Evolutionary conservation across 2,113 vertebrate genomes (phyloP).

Genomic region (Protobothrops mucrosquamatus): DNA sequence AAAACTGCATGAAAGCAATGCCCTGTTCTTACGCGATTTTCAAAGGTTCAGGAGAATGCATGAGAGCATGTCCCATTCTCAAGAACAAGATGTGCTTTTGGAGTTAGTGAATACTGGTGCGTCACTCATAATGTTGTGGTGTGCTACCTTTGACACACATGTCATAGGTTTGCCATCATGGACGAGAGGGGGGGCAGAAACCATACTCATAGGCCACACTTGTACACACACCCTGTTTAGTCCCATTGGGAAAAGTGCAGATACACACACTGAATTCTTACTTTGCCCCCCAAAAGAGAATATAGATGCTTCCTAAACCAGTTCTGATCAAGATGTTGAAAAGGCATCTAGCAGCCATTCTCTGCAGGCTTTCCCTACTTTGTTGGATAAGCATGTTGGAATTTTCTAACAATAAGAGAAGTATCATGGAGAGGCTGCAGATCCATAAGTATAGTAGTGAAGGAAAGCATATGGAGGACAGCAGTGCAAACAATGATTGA

Average conservation of each 20-base stretch:
- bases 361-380: neutral
- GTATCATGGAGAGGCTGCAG: neutral
- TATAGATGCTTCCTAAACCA: neutral
- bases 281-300: neutral
- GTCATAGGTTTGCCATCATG: neutral
- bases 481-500: neutral
- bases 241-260: neutral
- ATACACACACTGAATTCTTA: neutral
- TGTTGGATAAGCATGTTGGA: neutral
- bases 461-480: neutral
- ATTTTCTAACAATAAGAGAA: neutral
- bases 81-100: neutral
- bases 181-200: neutral
- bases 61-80: neutral
- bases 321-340: neutral
- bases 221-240: neutral
- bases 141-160: neutral
- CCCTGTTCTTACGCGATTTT: neutral
- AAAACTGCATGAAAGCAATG: neutral
- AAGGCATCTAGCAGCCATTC: neutral
- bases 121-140: neutral
- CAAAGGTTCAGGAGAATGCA: neutral
- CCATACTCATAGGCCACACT: neutral
- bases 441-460: neutral
- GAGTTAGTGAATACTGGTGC: neutral